phyloP scores from a whole-genome alignment of 2,797 vertebrate genomes.

The Poecile montanus region DNA sequence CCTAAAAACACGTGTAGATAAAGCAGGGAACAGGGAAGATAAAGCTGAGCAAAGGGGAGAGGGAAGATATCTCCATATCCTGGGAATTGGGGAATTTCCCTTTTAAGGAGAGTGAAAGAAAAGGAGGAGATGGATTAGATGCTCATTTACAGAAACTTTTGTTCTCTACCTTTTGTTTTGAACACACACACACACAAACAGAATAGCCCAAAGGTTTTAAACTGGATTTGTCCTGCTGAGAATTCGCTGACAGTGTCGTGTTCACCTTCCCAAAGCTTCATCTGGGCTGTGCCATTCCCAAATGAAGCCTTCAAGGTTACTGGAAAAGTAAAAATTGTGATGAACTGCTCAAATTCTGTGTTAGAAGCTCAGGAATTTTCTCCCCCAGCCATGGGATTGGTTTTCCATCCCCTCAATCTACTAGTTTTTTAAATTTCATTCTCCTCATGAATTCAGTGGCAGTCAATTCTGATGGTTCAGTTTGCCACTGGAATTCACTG shows the following conservation, averaged over 20 bases:
- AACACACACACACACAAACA: not conserved
- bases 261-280: not conserved
- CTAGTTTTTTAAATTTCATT: not conserved
- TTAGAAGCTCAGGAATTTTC: not conserved
- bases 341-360: not conserved
- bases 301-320: not conserved
- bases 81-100: not conserved
- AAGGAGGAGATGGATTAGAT: not conserved
- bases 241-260: not conserved
- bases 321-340: not conserved
- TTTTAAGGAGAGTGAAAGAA: not conserved
- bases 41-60: not conserved
- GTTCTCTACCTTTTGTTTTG: not conserved
- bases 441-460: not conserved
- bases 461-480: not conserved
- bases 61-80: not conserved
- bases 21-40: not conserved
- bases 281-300: not conserved
- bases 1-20: fast-evolving
- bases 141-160: not conserved
- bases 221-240: not conserved
- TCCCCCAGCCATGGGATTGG: fast-evolving
- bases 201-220: not conserved
- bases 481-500: not conserved
- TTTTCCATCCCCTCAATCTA: not conserved